Base-by-base conservation (phyloP, 2,797 vertebrate genomes). In the Sparus aurata region DNA sequence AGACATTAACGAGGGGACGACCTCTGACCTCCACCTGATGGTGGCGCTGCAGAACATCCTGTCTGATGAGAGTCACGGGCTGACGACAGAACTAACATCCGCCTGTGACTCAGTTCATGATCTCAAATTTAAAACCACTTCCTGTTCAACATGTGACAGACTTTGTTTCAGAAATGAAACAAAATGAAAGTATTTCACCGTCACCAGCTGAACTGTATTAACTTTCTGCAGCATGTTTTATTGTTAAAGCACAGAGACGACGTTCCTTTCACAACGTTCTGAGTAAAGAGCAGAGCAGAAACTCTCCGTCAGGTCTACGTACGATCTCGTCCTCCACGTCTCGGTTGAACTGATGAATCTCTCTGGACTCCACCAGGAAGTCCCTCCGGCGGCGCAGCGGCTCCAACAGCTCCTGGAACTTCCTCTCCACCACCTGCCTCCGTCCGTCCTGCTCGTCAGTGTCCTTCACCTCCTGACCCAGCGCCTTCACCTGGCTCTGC, bases 291-390 rank as follows among this genome's bases (percentile, higher is more conserved):
- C 34, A 9, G 12, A 45, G 45, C 12, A 12, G 3, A 4, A 4
- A 13, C 12, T 13, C 12, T 45, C 12, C 12, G 12, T 45, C 43
- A 45, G 43, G 27, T 2, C 4, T 55, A 97, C 97, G 93, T 94
- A 98, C 97, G 3, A 98, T 98, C 91, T 98, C 97, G 5, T 98
- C 97, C 77, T 98, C 97, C 61, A 98, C 95, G 2, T 98, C 97
- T 2, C 97, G 89, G 91, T 97, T 97, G 93, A 98, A 98, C 93
- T 98, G 97, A 82, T 98, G 97, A 80, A 97, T 96, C 85, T 98
- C 97, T 74, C 96, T 95, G 57, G 97, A 98, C 15, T 96, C 97
- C 92, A 98, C 87, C 64, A 98, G 93, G 64, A 90, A 75, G 79
- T 86, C 57, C 65, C 96, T 96, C 55, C 96, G 92, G 69, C 92